Conservation (phyloP, 2,113 vertebrate genomes). For the Phrynosoma blainvillii region DNA sequence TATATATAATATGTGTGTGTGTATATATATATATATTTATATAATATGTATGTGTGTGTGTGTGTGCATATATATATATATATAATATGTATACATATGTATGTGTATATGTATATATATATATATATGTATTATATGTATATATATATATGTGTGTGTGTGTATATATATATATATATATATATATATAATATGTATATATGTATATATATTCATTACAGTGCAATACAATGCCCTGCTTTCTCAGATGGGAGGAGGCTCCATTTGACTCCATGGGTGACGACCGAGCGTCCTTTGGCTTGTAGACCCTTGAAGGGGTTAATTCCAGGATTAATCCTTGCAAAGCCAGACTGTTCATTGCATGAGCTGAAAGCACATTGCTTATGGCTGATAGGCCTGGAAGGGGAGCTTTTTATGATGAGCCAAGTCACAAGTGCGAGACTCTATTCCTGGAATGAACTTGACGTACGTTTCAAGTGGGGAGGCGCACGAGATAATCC, state of each 20-base stretch:
- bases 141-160: no score
- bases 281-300: no score
- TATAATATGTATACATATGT: no score
- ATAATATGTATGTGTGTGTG: no score
- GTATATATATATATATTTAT: no score
- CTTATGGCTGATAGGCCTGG: not conserved
- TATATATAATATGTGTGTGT: no score
- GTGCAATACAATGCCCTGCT: not conserved
- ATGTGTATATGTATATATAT: no score
- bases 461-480: not conserved
- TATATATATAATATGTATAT: no score
- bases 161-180: no score
- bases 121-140: no score
- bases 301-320: not conserved
- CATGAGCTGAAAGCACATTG: not conserved
- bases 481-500: not conserved
- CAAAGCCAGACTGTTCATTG: not conserved
- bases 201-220: no score
- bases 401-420: not conserved
- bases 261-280: not conserved
- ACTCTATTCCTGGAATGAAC: conserved; percentile 12
- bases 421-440: not conserved
- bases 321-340: not conserved
- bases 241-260: not conserved
- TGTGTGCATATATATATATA: no score